phyloP scores from a whole-genome alignment of 2,888 invertebrate species.

The Melanotus villosus region DNA sequence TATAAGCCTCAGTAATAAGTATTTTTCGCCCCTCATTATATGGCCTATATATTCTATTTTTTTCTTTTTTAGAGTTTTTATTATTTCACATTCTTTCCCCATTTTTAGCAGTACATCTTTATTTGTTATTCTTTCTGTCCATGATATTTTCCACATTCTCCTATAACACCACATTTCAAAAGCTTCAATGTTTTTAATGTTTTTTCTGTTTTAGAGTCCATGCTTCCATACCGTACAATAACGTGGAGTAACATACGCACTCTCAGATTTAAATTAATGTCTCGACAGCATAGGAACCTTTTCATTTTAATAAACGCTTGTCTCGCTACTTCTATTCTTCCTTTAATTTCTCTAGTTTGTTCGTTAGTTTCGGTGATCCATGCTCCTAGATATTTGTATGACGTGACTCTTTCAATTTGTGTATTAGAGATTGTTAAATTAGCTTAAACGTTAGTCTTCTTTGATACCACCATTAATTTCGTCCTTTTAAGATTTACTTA shows the following conservation, averaged over 20 bases:
- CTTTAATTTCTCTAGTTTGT: slow-evolving; percentile 10
- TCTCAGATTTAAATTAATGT: slow-evolving; percentile 6
- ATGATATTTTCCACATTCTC: slow-evolving; percentile 3
- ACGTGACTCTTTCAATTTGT: too few species aligned
- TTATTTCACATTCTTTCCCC: slow-evolving; percentile 4
- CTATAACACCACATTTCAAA: slow-evolving; percentile 12
- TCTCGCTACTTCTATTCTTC: slow-evolving; percentile 1
- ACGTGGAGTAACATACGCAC: not conserved
- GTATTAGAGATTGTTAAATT: too few species aligned
- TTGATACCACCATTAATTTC: too few species aligned
- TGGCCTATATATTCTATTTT: slow-evolving; percentile 7
- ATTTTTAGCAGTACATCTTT: slow-evolving; percentile 12
- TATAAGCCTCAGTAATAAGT: not conserved
- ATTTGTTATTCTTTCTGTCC: not conserved
- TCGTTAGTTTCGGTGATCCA: slow-evolving; percentile 3
- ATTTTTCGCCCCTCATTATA: not conserved
- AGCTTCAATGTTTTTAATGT: not conserved
- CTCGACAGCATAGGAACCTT: slow-evolving; percentile 14
- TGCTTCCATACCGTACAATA: too few species aligned
- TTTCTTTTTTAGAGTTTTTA: not conserved
- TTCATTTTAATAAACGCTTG: slow-evolving; percentile 2
- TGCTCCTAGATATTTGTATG: slow-evolving; percentile 13
- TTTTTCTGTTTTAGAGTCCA: not conserved
- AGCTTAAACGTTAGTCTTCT: too few species aligned
- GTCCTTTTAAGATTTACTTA: too few species aligned